Base-by-base conservation (phyloP, 2,888 invertebrate genomes). In the Pristionchus fissidentatus region DNA sequence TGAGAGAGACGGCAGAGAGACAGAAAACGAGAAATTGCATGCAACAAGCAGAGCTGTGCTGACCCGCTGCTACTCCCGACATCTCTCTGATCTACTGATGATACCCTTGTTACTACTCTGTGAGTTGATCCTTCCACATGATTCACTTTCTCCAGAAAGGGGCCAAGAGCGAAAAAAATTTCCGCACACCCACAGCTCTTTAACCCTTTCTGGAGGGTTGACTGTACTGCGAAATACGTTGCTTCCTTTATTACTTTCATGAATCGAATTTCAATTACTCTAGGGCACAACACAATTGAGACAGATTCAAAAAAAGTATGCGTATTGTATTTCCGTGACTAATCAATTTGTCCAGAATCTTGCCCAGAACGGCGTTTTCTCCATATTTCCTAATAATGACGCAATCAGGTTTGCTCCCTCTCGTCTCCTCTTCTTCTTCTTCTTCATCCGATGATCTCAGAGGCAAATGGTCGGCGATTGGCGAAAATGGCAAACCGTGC, bases 61-160 rank as follows among this genome's bases (percentile, higher is more conserved):
- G 32, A 77, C 22, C 49, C 52, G 26, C 46, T 19, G 13, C 77
- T 49, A n/a, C 15, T n/a, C n/a, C n/a, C n/a, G n/a, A n/a, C n/a
- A n/a, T 77, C 77, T 49, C 32, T 35, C 19, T 29, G 29, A 49
- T 32, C 77, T 43, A 43, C n/a, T 35, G 5, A 77, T 77, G 77
- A 52, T 52, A 32, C 77, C 49, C 49, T 52, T 77, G 77, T 77
- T 46, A 77, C 29, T 46, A 5, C 70, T 70, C 26, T 22, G 70
- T 70, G 26, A 41, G 70, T 26, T 38, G 26, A 41, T 13, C 38
- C 5, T 0, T 75, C 29, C 43, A 26, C 26, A 3, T 29, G n/a
- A 5, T 38, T 15, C 15, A 73, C 10, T 22, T 75, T 1, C n/a
- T 75, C 22, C 13, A 15, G 29, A n/a, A n/a, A n/a, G n/a, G n/a